These are phyloP conservation scores for Calyptomena viridis DNA, from an alignment of 2,113 vertebrate genomes.

Conservation along the genomic window DNA sequence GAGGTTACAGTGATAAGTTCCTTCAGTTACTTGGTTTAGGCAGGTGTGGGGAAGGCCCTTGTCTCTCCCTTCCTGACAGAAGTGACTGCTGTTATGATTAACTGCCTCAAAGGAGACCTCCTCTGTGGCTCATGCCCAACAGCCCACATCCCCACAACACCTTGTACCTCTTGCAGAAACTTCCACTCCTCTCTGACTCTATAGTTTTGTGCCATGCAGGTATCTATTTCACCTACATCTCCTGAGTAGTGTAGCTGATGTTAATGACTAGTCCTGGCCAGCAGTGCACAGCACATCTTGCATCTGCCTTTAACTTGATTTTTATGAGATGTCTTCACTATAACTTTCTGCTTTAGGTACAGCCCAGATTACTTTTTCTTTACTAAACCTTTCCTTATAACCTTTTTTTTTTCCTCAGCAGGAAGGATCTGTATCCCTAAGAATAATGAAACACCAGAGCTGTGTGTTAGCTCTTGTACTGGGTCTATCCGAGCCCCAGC, in stretches of 20 bases:
- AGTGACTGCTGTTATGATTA: neutral
- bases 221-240: neutral
- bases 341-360: neutral
- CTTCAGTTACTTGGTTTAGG: neutral
- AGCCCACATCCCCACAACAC: neutral
- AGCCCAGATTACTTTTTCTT: neutral
- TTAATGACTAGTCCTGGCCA: neutral
- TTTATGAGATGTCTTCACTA: neutral
- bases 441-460: neutral
- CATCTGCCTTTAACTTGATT: neutral
- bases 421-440: neutral
- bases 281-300: fast-evolving
- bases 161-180: neutral
- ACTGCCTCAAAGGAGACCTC: neutral
- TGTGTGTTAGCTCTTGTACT: neutral
- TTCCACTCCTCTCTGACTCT: neutral
- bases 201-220: neutral
- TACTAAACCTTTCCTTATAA: neutral
- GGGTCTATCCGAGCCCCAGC: no score
- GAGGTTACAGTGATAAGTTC: fast-evolving
- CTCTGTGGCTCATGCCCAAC: fast-evolving
- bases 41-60: neutral
- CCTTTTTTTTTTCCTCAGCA: neutral
- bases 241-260: neutral
- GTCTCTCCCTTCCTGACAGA: neutral